Percentiles rank a stretch among this genome's conserved stretches.
phyloP scores from a whole-genome alignment of 2,113 vertebrate genomes.

The Anarrhichthys ocellatus region DNA sequence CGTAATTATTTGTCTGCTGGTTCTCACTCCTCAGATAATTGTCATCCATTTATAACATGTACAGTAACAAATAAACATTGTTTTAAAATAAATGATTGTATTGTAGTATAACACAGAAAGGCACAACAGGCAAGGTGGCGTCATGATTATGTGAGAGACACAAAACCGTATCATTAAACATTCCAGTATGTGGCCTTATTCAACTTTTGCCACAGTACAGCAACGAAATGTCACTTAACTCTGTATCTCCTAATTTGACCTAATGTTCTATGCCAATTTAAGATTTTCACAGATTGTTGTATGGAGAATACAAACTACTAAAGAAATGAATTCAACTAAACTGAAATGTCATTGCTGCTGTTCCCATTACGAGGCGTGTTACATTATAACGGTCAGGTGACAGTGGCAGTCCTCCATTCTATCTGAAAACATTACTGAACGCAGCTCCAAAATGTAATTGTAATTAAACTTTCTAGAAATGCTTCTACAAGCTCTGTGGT shows the following conservation, averaged over 20 bases:
- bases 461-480: background rate
- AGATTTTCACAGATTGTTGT: background rate
- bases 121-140: conserved; percentile 31
- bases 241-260: background rate
- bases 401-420: background rate
- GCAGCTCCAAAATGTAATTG: background rate
- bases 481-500: conserved; percentile 14
- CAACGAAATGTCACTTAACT: background rate
- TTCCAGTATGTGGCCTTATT: background rate
- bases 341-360: background rate
- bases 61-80: conserved; percentile 12
- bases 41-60: background rate
- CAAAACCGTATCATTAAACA: background rate
- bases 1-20: conserved; percentile 16
- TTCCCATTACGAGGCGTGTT: conserved; percentile 7
- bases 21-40: background rate
- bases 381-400: conserved; percentile 14
- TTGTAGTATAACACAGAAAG: conserved; percentile 37
- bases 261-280: background rate
- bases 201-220: background rate
- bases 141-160: background rate
- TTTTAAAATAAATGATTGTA: conserved; percentile 24
- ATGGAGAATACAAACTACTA: background rate
- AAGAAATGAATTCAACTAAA: background rate
- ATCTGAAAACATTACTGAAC: conserved; percentile 28